A percentile compares a stretch with the other conserved stretches of the same genome.
phyloP scores from a whole-genome alignment of 2,888 invertebrate species.

The Sturmia bella region DNA sequence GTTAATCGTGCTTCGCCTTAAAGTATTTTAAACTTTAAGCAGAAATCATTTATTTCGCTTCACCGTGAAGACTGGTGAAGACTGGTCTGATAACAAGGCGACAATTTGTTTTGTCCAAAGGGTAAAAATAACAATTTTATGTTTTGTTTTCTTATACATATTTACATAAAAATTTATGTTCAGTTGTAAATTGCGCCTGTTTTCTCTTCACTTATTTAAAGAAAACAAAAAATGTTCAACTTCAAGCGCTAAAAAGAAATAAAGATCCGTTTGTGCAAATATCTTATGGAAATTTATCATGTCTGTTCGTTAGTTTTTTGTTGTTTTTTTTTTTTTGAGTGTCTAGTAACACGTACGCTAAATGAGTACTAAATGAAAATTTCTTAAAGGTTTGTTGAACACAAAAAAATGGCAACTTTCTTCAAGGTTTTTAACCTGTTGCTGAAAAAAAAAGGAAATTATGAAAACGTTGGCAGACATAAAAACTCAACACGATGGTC shows the following conservation, averaged over 20 bases:
- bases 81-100: constrained; percentile 49
- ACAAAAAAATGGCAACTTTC: constrained; percentile 7
- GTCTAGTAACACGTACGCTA: too few species aligned
- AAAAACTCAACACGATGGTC: not conserved
- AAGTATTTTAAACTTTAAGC: constrained; percentile 10
- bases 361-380: constrained; percentile 25
- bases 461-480: not conserved
- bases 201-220: constrained; percentile 37
- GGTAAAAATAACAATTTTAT: constrained; percentile 57
- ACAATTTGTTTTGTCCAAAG: constrained; percentile 62
- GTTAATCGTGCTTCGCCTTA: constrained; percentile 59
- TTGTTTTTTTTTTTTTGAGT: not conserved
- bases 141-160: constrained; percentile 13
- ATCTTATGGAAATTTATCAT: constrained; percentile 47
- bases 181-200: constrained; percentile 8
- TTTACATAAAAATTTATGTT: constrained; percentile 52
- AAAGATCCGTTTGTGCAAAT: constrained; percentile 47
- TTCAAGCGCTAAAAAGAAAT: constrained; percentile 39
- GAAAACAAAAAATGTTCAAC: constrained; percentile 50
- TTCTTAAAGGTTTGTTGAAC: constrained; percentile 6
- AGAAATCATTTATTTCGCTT: constrained; percentile 17
- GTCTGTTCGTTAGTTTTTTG: not conserved
- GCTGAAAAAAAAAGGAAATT: constrained; percentile 5
- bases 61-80: not conserved
- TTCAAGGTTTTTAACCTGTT: constrained; percentile 2